Conservation (phyloP, 2,888 invertebrate genomes). For the Globia sparganii region DNA sequence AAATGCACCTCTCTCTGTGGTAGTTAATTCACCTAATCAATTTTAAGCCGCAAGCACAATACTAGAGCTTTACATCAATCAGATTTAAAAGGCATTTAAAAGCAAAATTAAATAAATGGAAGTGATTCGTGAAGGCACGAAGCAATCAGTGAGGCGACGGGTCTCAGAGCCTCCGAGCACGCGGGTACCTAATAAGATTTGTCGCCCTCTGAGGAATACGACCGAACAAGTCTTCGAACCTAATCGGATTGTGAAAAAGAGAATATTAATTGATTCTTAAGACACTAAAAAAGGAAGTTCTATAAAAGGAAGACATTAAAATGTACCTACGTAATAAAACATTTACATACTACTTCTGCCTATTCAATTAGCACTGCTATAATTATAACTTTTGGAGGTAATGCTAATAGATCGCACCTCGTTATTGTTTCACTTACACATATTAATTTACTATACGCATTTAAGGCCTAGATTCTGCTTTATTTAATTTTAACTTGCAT, state of each 20-base stretch:
- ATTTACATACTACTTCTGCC: slow-evolving; percentile 50
- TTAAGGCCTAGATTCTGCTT: slow-evolving; percentile 44
- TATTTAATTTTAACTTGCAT: slow-evolving; percentile 51
- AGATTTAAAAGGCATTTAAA: slow-evolving; percentile 52
- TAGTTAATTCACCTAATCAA: slow-evolving; percentile 4
- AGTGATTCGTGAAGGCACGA: slow-evolving; percentile 54
- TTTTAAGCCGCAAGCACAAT: slow-evolving; percentile 13
- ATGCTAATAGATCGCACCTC: slow-evolving; percentile 24
- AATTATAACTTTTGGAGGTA: slow-evolving; percentile 44
- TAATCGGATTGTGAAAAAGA: slow-evolving; percentile 76
- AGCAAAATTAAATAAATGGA: slow-evolving; percentile 63
- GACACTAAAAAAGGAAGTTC: slow-evolving; percentile 34
- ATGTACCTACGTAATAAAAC: not conserved
- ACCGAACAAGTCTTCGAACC: slow-evolving; percentile 66
- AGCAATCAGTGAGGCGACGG: slow-evolving; percentile 67
- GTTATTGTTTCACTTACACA: slow-evolving; percentile 25
- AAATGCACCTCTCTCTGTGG: too few relatives aligned
- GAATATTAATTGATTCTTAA: slow-evolving; percentile 70
- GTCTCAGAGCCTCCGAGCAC: slow-evolving; percentile 55
- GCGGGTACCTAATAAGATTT: slow-evolving; percentile 77
- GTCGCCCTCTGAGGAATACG: slow-evolving; percentile 72
- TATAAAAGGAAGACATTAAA: slow-evolving; percentile 46
- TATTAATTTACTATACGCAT: slow-evolving; percentile 27
- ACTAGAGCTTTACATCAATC: slow-evolving; percentile 23
- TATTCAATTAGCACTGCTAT: slow-evolving; percentile 31